Conservation (phyloP, 2,888 invertebrate species). For the Tiliacea aurago region DNA sequence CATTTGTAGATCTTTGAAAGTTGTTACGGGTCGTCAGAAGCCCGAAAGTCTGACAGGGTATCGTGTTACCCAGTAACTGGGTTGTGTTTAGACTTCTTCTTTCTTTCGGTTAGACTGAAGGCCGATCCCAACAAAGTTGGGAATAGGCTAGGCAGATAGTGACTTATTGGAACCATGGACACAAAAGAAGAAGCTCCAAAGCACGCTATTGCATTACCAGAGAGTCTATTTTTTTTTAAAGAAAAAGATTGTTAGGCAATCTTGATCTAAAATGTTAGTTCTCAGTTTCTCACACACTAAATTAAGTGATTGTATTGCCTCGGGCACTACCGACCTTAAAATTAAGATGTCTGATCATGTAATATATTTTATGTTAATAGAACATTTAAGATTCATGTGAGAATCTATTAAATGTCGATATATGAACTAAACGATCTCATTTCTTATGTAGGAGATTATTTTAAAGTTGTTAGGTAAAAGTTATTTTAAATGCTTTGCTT, state of each 20-base stretch:
- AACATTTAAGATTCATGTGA: conserved; percentile 40
- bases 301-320: conserved; percentile 57
- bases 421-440: background rate
- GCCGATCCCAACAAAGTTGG: too few relatives aligned
- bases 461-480: background rate
- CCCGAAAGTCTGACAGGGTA: too few relatives aligned
- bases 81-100: too few relatives aligned
- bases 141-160: too few relatives aligned
- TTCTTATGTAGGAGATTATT: background rate
- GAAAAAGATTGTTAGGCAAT: conserved; percentile 16
- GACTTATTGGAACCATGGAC: background rate
- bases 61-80: too few relatives aligned
- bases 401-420: conserved; percentile 36
- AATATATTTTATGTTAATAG: conserved; percentile 41
- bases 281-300: conserved; percentile 44
- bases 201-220: background rate
- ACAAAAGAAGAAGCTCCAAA: background rate
- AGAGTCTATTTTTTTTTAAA: background rate
- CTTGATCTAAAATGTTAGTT: conserved; percentile 54
- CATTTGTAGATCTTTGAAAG: too few relatives aligned
- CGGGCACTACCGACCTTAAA: conserved; percentile 63
- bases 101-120: too few relatives aligned
- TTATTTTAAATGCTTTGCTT: background rate
- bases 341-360: conserved; percentile 63
- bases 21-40: too few relatives aligned